Evolutionary conservation across 35 echinoderm and acorn worm species (phyloP).

Genomic region (Eucidaris tribuloides): DNA sequence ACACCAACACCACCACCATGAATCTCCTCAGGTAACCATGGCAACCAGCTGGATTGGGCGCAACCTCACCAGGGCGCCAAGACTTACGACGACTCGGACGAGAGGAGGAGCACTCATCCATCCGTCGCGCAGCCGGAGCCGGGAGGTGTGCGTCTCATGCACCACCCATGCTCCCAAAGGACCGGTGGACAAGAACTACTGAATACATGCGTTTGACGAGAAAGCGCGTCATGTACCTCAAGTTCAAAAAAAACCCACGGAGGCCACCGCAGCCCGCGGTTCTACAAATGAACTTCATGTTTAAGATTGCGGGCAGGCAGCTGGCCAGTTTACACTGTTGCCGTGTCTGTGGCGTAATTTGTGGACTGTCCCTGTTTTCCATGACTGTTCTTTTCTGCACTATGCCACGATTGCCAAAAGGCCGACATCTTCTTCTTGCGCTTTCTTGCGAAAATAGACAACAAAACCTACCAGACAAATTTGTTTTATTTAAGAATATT

Average conservation of each 20-base stretch:
- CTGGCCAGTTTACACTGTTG: slow-evolving; percentile 77
- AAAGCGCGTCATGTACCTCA: slow-evolving; percentile 72
- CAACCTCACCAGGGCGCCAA: slow-evolving; percentile 46
- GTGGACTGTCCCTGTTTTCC: too few relatives aligned
- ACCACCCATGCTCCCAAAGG: slow-evolving; percentile 53
- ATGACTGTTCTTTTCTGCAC: too few relatives aligned
- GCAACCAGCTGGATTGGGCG: slow-evolving; percentile 82
- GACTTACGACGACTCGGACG: slow-evolving; percentile 49
- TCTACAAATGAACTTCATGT: slow-evolving; percentile 85
- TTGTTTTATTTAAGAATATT: too few relatives aligned
- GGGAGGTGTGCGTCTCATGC: slow-evolving; percentile 51
- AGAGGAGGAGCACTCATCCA: slow-evolving; percentile 55
- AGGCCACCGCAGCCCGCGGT: slow-evolving; percentile 78
- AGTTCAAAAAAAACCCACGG: slow-evolving; percentile 75
- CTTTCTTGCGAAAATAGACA: too few relatives aligned
- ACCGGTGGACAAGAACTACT: slow-evolving; percentile 80
- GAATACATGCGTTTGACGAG: slow-evolving; percentile 52
- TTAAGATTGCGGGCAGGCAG: slow-evolving; percentile 72
- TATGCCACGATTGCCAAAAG: too few relatives aligned
- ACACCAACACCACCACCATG: too few relatives aligned
- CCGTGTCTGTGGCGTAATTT: too few relatives aligned
- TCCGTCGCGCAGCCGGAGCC: not conserved
- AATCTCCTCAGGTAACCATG: slow-evolving; percentile 63
- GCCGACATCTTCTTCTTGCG: too few relatives aligned
- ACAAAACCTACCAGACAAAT: too few relatives aligned